Base-by-base conservation (phyloP, 2,797 vertebrate species). In the Tarsius wallacei region DNA sequence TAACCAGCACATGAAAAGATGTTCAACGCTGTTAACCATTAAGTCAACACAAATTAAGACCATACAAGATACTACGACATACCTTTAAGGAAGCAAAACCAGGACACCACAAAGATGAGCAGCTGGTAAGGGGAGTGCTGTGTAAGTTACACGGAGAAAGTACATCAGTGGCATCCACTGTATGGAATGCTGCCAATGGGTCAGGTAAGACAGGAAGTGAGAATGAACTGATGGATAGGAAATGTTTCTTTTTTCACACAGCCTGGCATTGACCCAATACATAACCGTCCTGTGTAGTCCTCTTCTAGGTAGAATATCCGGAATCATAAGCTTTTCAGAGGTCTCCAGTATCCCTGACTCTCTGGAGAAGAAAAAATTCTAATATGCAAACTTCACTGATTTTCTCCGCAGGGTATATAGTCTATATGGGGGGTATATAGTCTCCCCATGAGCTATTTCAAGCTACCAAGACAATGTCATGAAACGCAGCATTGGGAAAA, bases 11-110 rank as follows among this genome's bases (percentile, higher is more conserved):
- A 6, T 42, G 42, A 42, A 42, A 42, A 42, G 42, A 59, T 87
- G 47, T 31, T 77, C 31, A n/a, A 31, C 31, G 51, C 64, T 59
- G 57, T 57, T 71, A 78, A 28, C 17, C 16, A 83, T 51, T 89
- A 95, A 86, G 17, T 36, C 80, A 88, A 78, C 33, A 19, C 28
- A 80, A 53, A 73, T n/a, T 85, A 81, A 61, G 90, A 85, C 19
- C 22, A 51, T 13, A 74, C 89, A 7, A 53, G 73, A 53, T 85
- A 74, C 74, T 71, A 33, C 55, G 74, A 68, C 11, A 42, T 28
- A 57, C 2, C 2, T 2, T 59, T 80, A 74, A 36, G 33, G 90
- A 80, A 64, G 28, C 64, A 94, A 87, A 57, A 42, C 16, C 16
- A 42, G 73, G 57, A 24, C 51, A 61, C 19, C 31, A 55, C 17